Conservation (phyloP, 1,140 invertebrate species). For the Zaprionus ghesquierei region DNA sequence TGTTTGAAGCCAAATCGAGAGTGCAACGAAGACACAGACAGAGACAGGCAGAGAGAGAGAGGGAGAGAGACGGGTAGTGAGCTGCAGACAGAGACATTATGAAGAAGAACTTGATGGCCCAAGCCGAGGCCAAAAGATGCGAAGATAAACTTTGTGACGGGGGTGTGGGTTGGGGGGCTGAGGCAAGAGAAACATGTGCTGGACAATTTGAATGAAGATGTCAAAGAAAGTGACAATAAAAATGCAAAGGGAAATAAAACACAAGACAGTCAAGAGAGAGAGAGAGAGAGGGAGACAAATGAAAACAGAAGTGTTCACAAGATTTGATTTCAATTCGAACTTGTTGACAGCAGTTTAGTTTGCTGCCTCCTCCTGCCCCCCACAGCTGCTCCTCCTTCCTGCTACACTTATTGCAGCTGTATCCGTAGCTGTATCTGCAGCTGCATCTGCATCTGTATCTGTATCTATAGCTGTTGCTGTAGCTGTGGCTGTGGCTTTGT, state of each 20-base stretch:
- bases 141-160: neutral
- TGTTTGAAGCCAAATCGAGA: neutral
- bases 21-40: neutral
- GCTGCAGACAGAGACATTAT: neutral
- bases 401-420: neutral
- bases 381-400: neutral
- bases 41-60: neutral
- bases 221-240: conserved; percentile 1
- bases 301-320: neutral
- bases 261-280: neutral
- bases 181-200: neutral
- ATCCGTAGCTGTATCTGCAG: conserved; percentile 9
- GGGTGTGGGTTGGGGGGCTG: neutral
- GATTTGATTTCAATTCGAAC: neutral
- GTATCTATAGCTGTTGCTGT: neutral
- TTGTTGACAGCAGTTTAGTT: conserved; percentile 1
- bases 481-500: conserved; percentile 24
- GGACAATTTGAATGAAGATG: neutral
- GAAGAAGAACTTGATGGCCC: neutral
- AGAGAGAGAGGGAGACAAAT: neutral
- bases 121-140: neutral
- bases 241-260: neutral
- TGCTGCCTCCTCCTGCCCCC: no score
- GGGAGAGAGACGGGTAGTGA: neutral
- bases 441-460: conserved; percentile 28